Percentiles rank a stretch among this genome's conserved stretches.
phyloP scores from a whole-genome alignment of 2,888 invertebrate species.

The Parthenolecanium corni region DNA sequence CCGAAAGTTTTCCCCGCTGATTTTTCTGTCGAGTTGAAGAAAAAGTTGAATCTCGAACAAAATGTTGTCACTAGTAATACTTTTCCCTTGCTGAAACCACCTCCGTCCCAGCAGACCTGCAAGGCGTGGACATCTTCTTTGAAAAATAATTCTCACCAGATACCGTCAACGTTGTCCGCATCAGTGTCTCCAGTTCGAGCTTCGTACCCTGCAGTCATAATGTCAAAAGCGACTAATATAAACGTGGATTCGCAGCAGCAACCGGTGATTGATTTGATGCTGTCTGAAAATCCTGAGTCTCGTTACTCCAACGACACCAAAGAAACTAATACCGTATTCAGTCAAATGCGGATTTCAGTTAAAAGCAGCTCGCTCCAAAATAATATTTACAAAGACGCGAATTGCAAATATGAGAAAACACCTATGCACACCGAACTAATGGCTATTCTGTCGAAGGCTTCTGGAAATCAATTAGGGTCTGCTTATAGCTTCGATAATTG shows the following conservation, averaged over 20 bases:
- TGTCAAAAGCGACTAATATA: constrained; percentile 20
- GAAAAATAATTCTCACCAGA: constrained; percentile 32
- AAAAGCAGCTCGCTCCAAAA: constrained; percentile 4
- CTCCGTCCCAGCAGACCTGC: constrained; percentile 39
- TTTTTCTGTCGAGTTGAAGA: constrained; percentile 54
- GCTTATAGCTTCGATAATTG: no score
- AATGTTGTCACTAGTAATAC: constrained; percentile 36
- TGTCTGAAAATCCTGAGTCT: constrained; percentile 15
- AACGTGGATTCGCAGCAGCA: background rate
- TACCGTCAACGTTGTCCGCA: background rate
- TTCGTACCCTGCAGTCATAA: background rate
- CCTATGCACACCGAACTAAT: constrained; percentile 21
- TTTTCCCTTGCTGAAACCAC: constrained; percentile 43
- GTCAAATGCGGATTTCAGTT: constrained; percentile 27
- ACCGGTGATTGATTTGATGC: background rate
- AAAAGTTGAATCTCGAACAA: constrained; percentile 45
- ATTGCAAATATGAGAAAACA: constrained; percentile 14
- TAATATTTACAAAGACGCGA: constrained; percentile 18
- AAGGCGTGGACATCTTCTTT: background rate
- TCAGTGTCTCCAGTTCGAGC: background rate
- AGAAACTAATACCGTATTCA: constrained; percentile 25
- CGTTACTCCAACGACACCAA: constrained; percentile 27
- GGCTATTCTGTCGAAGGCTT: constrained; percentile 25
- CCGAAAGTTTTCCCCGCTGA: constrained; percentile 44
- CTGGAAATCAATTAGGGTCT: no score